Percentiles rank a stretch among this genome's conserved stretches.
Conservation (phyloP, 2,888 invertebrate species). For the Argynnis bischoffii region DNA sequence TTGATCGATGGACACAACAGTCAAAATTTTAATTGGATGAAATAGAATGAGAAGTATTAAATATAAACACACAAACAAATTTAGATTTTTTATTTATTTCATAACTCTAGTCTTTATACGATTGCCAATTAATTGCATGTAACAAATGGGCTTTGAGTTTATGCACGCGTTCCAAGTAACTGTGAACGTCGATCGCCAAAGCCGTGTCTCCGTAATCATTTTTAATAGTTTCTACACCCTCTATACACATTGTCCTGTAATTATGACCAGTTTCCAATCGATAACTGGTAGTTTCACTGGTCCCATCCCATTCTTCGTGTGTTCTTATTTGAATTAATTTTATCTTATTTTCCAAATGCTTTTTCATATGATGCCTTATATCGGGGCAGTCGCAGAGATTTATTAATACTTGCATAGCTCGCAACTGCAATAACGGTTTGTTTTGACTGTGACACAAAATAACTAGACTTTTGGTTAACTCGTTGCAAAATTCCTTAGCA, state of each 20-base stretch:
- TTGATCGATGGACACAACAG: no score
- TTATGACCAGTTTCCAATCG: slow-evolving; percentile 64
- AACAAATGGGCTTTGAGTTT: slow-evolving; percentile 56
- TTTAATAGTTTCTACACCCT: slow-evolving; percentile 61
- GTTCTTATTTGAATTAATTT: slow-evolving; percentile 52
- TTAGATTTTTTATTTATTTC: neutral
- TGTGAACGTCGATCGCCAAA: slow-evolving; percentile 60
- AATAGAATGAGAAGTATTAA: neutral
- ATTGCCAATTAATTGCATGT: slow-evolving; percentile 59
- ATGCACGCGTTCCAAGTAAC: slow-evolving; percentile 54
- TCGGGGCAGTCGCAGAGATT: slow-evolving; percentile 73
- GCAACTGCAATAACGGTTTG: slow-evolving; percentile 59
- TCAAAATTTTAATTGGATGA: no score
- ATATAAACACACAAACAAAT: neutral
- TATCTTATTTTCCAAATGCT: slow-evolving; percentile 53
- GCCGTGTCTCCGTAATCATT: slow-evolving; percentile 62
- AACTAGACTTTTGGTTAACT: slow-evolving; percentile 57
- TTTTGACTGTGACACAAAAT: slow-evolving; percentile 51
- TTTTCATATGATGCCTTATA: slow-evolving; percentile 59
- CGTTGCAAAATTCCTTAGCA: slow-evolving; percentile 57
- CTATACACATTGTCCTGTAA: slow-evolving; percentile 67
- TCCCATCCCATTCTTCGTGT: slow-evolving; percentile 69
- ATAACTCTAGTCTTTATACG: slow-evolving; percentile 50
- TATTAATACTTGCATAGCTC: slow-evolving; percentile 63
- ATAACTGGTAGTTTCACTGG: slow-evolving; percentile 56